A percentile compares a stretch with the other conserved stretches of the same genome.
Evolutionary conservation across 2,113 vertebrate species (phyloP).

Genomic region (Siniperca chuatsi): DNA sequence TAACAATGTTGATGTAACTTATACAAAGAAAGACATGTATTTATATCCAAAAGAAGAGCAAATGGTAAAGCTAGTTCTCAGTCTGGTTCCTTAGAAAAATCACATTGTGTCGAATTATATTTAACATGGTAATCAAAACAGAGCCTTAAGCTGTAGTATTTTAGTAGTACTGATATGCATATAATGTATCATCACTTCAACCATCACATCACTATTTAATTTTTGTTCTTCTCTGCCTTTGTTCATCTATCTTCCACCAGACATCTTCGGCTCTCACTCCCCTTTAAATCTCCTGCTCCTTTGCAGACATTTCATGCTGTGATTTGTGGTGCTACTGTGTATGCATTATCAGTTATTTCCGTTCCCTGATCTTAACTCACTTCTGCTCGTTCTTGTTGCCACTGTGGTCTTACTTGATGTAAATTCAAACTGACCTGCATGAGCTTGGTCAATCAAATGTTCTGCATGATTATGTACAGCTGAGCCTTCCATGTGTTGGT

Average conservation of each 20-base stretch:
- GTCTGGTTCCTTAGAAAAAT: background rate
- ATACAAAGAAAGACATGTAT: background rate
- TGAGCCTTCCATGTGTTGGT: background rate
- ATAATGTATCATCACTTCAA: background rate
- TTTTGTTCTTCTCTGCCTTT: background rate
- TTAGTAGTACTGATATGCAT: background rate
- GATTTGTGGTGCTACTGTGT: constrained; percentile 13
- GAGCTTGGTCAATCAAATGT: constrained; percentile 59
- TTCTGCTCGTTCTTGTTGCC: constrained; percentile 42
- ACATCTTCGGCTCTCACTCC: background rate
- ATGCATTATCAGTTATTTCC: constrained; percentile 32
- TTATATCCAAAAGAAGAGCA: background rate
- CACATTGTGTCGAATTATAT: background rate
- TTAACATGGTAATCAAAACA: constrained; percentile 11
- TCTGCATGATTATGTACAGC: constrained; percentile 55
- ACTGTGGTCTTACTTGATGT: constrained; percentile 41
- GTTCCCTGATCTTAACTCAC: constrained; percentile 31
- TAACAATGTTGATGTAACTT: background rate
- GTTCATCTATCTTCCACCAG: background rate
- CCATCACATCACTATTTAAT: background rate
- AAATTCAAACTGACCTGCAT: constrained; percentile 47
- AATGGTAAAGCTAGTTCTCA: background rate
- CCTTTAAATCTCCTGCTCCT: background rate
- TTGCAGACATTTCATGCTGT: constrained; percentile 24
- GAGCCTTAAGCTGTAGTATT: constrained; percentile 10